These are phyloP conservation scores for Bos javanicus DNA, from an alignment of 2,113 vertebrate genomes.

Conservation along the genomic window DNA sequence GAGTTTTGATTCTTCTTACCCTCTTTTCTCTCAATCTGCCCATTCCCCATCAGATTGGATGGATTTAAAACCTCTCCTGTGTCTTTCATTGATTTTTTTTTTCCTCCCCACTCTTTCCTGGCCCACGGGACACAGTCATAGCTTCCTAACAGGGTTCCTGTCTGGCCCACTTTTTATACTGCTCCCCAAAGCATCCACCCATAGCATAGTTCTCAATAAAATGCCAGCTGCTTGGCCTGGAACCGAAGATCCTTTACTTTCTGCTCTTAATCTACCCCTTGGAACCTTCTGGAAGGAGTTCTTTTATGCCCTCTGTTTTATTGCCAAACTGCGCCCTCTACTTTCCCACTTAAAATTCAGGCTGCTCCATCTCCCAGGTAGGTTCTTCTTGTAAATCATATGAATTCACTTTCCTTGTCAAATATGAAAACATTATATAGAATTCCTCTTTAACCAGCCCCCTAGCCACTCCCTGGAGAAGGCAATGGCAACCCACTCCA, in stretches of 20 bases:
- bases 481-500: too few relatives aligned
- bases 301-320: neutral
- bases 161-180: neutral
- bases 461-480: too few relatives aligned
- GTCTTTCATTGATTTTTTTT: neutral
- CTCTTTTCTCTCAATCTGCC: neutral
- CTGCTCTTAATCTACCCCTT: neutral
- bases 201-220: neutral
- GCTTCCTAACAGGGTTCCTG: neutral
- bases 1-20: neutral
- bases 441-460: neutral
- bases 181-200: neutral
- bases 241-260: neutral
- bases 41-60: neutral
- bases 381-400: neutral
- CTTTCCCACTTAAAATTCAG: neutral
- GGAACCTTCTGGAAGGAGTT: neutral
- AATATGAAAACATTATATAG: neutral
- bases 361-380: neutral
- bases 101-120: neutral
- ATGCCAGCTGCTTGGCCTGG: neutral
- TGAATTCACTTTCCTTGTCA: neutral
- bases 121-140: neutral
- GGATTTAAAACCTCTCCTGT: neutral
- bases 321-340: neutral